Percentiles rank a stretch among this genome's conserved stretches.
Evolutionary conservation across 2,113 vertebrate genomes (phyloP).

Genomic region (Sterna hirundo): DNA sequence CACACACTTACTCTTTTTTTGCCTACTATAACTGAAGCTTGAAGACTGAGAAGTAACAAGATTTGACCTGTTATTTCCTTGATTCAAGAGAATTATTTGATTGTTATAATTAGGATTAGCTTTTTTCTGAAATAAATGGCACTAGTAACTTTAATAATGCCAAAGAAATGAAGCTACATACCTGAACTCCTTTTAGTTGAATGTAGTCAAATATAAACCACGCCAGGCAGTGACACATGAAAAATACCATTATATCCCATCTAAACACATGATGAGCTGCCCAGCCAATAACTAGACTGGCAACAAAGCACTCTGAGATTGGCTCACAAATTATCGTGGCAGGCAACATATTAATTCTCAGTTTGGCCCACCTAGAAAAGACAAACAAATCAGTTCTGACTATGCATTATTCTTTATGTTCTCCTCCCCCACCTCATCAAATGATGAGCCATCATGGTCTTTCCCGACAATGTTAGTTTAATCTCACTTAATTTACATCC

Average conservation of each 20-base stretch:
- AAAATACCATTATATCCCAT: slow-evolving; percentile 99
- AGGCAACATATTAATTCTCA: slow-evolving; percentile 97
- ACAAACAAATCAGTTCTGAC: not conserved
- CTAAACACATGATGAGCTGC: slow-evolving; percentile 91
- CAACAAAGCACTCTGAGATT: slow-evolving; percentile 96
- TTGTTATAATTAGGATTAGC: not conserved
- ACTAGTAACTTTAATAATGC: not conserved
- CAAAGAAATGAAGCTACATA: slow-evolving; percentile 59
- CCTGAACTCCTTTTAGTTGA: slow-evolving; percentile 95
- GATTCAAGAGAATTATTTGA: not conserved
- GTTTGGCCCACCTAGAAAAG: slow-evolving; percentile 89
- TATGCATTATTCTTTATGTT: not conserved
- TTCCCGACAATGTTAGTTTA: not conserved
- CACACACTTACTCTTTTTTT: not conserved
- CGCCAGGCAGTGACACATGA: slow-evolving; percentile 97
- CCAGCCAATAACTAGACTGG: slow-evolving; percentile 97
- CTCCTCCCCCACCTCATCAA: not conserved
- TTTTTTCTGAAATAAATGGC: not conserved
- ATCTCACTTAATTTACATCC: not conserved
- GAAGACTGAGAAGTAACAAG: not conserved
- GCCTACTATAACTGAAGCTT: not conserved
- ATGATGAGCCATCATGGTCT: not conserved
- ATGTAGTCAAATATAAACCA: slow-evolving; percentile 98
- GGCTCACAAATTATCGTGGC: slow-evolving; percentile 93
- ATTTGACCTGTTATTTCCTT: not conserved